Evolutionary conservation across 2,797 vertebrate genomes (phyloP).

Genomic region (Threskiornis aethiopicus): DNA sequence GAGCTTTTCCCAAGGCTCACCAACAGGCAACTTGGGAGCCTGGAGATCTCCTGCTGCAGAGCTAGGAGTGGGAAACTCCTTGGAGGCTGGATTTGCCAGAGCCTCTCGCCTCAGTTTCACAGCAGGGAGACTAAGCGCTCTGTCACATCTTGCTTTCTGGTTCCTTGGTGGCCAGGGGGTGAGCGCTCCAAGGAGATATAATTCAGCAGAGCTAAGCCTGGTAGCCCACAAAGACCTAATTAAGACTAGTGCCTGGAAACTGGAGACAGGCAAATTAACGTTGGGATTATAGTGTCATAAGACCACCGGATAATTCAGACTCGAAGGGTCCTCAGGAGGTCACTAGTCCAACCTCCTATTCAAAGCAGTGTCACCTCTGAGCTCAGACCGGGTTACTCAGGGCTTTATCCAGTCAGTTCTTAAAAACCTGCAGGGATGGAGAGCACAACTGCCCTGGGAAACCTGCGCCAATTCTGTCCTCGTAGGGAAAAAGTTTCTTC

Average conservation of each 20-base stretch:
- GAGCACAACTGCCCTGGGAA: neutral
- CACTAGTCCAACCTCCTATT: neutral
- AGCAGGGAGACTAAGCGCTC: neutral
- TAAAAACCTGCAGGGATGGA: neutral
- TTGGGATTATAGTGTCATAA: neutral
- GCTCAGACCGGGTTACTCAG: neutral
- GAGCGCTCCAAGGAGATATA: neutral
- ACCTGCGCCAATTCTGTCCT: neutral
- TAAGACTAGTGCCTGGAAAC: neutral
- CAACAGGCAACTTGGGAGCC: neutral
- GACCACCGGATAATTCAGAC: neutral
- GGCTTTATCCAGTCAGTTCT: neutral
- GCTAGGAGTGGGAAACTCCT: neutral
- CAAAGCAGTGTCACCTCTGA: neutral
- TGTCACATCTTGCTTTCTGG: neutral
- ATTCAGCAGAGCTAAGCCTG: neutral
- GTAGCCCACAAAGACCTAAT: neutral
- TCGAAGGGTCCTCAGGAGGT: neutral
- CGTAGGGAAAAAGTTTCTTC: neutral
- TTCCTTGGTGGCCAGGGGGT: neutral
- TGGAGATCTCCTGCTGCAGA: neutral
- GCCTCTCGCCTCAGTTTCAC: neutral
- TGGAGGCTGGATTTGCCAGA: neutral
- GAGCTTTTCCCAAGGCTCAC: neutral
- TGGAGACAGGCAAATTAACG: neutral